A percentile compares a stretch with the other conserved stretches of the same genome.
These are phyloP conservation scores for Xiphophorus couchianus DNA, from an alignment of 2,113 vertebrate genomes.

Conservation along the genomic window DNA sequence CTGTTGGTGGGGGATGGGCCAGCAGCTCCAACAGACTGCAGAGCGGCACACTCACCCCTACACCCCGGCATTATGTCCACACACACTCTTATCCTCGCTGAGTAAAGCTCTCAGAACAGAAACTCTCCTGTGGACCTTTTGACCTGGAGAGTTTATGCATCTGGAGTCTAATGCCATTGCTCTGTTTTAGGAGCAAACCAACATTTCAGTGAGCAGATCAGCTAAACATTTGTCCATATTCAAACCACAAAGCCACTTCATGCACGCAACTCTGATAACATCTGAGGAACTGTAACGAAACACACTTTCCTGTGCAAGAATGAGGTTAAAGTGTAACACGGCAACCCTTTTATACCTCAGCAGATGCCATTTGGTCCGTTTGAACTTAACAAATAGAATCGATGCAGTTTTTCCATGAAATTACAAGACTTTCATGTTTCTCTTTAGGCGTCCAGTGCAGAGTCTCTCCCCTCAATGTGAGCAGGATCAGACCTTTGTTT, in stretches of 20 bases:
- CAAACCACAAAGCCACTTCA: neutral
- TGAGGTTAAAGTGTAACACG: neutral
- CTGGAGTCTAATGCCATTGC: neutral
- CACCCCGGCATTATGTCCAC: constrained; percentile 24
- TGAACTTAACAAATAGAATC: neutral
- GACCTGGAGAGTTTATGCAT: neutral
- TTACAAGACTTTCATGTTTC: neutral
- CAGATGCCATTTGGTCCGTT: neutral
- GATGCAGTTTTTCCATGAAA: neutral
- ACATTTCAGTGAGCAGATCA: neutral
- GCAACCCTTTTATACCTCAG: neutral
- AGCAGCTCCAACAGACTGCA: constrained; percentile 50
- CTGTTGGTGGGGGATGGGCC: constrained; percentile 69
- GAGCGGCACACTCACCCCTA: constrained; percentile 37
- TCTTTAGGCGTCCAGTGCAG: neutral
- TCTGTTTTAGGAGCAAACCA: neutral
- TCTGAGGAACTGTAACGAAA: neutral
- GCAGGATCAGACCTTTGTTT: neutral
- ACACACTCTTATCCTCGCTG: neutral
- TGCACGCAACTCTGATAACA: neutral
- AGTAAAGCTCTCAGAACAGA: constrained; percentile 24
- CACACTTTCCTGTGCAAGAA: neutral
- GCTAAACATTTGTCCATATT: neutral
- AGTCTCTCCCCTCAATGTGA: neutral
- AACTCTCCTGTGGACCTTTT: constrained; percentile 3